Conservation (phyloP, 2,797 vertebrate genomes). For the Nyctalus aviator region DNA sequence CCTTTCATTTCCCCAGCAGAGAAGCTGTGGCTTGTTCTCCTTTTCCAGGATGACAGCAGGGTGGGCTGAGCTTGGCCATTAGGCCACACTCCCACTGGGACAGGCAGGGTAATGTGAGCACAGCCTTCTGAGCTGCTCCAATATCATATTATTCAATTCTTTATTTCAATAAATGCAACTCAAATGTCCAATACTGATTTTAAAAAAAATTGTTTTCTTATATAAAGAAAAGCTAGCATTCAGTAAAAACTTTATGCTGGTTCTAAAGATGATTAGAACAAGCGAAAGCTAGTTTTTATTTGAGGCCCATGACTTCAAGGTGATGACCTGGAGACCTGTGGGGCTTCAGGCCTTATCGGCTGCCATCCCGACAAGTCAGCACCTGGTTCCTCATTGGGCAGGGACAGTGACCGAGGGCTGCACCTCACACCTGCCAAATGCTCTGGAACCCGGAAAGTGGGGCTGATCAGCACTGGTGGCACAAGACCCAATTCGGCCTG, state of each 20-base stretch:
- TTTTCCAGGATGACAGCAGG: neutral
- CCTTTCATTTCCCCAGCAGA: accelerated
- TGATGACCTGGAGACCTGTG: too few relatives aligned
- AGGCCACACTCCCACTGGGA: accelerated
- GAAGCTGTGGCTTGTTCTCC: too few relatives aligned
- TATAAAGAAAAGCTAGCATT: neutral
- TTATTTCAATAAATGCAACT: neutral
- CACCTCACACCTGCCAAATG: neutral
- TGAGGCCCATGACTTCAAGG: neutral
- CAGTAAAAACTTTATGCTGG: neutral
- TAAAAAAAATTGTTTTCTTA: neutral
- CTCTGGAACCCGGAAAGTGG: neutral
- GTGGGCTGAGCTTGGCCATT: accelerated
- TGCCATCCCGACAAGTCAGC: neutral
- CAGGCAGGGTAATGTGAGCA: accelerated
- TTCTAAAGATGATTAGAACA: too few relatives aligned
- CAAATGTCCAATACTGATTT: neutral
- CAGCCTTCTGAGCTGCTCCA: neutral
- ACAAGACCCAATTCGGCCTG: neutral
- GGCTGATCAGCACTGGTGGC: neutral
- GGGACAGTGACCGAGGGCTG: neutral
- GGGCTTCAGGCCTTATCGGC: neutral
- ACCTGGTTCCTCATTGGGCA: accelerated
- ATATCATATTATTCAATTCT: accelerated
- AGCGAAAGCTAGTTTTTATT: accelerated